These are phyloP conservation scores for Beris chalybata DNA, from an alignment of 2,888 invertebrate genomes.

Conservation along the genomic window DNA sequence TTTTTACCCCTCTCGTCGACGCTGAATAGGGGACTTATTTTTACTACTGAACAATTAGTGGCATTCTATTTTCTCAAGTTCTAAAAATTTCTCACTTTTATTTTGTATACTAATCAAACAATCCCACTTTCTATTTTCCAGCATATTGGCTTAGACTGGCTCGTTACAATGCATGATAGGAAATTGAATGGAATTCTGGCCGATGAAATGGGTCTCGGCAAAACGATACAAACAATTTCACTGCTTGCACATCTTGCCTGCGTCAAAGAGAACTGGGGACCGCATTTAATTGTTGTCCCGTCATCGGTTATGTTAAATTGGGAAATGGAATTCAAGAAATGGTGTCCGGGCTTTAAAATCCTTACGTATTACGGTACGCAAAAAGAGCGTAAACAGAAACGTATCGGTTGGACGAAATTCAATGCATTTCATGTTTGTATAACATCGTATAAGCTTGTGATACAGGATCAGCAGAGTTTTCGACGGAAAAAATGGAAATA, in stretches of 20 bases:
- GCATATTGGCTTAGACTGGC: slow-evolving; percentile 96
- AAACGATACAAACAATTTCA: slow-evolving; percentile 96
- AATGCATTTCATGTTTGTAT: slow-evolving; percentile 99
- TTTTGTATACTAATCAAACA: no score
- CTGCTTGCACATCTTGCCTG: slow-evolving; percentile 91
- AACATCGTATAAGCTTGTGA: slow-evolving; percentile 96
- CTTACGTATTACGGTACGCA: slow-evolving; percentile 97
- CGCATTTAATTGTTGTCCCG: slow-evolving; percentile 97
- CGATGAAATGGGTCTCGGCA: slow-evolving; percentile 96
- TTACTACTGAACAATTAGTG: no score
- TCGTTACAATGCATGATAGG: slow-evolving; percentile 93
- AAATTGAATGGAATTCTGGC: slow-evolving; percentile 94
- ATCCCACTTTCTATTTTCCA: slow-evolving; percentile 49
- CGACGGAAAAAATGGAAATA: slow-evolving; percentile 98
- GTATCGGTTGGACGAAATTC: slow-evolving; percentile 96
- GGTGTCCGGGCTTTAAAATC: slow-evolving; percentile 99
- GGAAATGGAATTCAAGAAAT: slow-evolving; percentile 99
- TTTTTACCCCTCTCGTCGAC: no score
- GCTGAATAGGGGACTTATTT: no score
- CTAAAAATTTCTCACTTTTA: no score
- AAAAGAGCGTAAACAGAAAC: slow-evolving; percentile 89
- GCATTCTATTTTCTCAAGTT: no score
- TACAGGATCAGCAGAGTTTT: slow-evolving; percentile 98
- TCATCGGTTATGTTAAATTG: slow-evolving; percentile 99
- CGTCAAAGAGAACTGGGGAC: slow-evolving; percentile 90